Base-by-base conservation (phyloP, 2,113 vertebrate species). In the Dryoscopus gambensis region DNA sequence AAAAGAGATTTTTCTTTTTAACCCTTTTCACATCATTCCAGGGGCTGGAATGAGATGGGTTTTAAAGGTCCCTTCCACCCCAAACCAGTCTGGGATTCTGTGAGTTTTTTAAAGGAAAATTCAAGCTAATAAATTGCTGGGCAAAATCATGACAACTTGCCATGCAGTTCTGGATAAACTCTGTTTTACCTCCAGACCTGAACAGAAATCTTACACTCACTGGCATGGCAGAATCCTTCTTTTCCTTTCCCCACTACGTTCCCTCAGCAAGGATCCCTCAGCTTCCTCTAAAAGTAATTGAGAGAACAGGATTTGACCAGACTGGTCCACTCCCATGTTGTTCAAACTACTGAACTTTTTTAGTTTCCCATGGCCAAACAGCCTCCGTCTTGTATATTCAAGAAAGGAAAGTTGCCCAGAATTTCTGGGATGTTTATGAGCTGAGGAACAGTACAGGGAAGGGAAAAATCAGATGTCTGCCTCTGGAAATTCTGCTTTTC, bases 221-320 rank as follows among this genome's bases (percentile, higher is more conserved):
- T 95, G 89, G 81, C 84, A 60, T 71, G 85, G 65, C 94, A 94
- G 83, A 91, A 89, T 84, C 90, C 68, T 94, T 68, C 79, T 84
- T 90, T 94, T 94, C 92, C 92, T 96, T 94, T 91, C 92, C 94
- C 91, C 94, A 89, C 57, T 91, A 90, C 0, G 25, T 64, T 95
- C 85, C 82, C 90, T 93, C 86, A 95, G 77, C 90, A 95, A 86
- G 55, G 82, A 67, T 85, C 86, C 90, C 77, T 84, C 56, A 81
- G 84, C 44, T 94, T 91, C 53, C 75, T 95, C 78, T 93, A 90
- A 70, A 95, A 94, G 63, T 39, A 80, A 93, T 49, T 70, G 25
- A 95, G 75, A 95, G 55, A 92, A 95, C 39, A 95, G 92, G 79
- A 55, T 86, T 83, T 93, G 95, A 95, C 90, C 91, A 49, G 35